Conservation (phyloP, 2,113 vertebrate genomes). For the Bubo scandiacus region DNA sequence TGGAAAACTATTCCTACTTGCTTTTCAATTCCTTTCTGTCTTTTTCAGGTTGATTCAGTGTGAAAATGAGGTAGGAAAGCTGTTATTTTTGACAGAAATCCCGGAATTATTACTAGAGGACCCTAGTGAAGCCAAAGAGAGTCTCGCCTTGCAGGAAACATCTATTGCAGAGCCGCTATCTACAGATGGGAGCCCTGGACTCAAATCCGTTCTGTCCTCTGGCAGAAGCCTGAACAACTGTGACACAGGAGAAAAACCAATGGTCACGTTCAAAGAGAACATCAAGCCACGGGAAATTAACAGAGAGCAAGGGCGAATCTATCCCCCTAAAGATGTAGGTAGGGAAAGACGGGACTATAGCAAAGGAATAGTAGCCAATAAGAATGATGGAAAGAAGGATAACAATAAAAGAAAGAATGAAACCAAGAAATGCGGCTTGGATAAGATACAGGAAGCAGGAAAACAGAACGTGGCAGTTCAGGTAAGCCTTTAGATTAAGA, state of each 20-base stretch:
- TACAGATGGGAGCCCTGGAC: constrained; percentile 80
- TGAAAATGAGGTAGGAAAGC: constrained; percentile 85
- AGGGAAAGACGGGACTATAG: constrained; percentile 84
- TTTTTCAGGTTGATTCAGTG: constrained; percentile 88
- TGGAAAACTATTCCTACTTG: not conserved
- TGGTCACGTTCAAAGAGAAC: constrained; percentile 97
- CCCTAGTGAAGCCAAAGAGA: constrained; percentile 87
- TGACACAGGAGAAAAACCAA: constrained; percentile 86
- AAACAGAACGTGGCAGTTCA: constrained; percentile 86
- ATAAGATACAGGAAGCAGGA: constrained; percentile 81
- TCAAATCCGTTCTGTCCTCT: constrained; percentile 91
- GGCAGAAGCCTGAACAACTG: constrained; percentile 85
- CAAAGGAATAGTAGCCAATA: constrained; percentile 80
- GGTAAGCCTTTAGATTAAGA: constrained; percentile 72
- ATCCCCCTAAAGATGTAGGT: constrained; percentile 79
- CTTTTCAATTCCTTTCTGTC: constrained; percentile 31
- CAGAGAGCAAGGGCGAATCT: constrained; percentile 81
- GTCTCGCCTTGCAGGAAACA: constrained; percentile 86
- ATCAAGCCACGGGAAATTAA: constrained; percentile 90
- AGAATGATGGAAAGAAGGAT: constrained; percentile 88
- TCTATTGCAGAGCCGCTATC: constrained; percentile 78
- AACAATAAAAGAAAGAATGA: constrained; percentile 91
- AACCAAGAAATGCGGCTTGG: constrained; percentile 82
- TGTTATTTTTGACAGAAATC: constrained; percentile 92
- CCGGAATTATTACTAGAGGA: constrained; percentile 90